Conservation (phyloP, 2,113 vertebrate genomes). For the Callithrix jacchus region DNA sequence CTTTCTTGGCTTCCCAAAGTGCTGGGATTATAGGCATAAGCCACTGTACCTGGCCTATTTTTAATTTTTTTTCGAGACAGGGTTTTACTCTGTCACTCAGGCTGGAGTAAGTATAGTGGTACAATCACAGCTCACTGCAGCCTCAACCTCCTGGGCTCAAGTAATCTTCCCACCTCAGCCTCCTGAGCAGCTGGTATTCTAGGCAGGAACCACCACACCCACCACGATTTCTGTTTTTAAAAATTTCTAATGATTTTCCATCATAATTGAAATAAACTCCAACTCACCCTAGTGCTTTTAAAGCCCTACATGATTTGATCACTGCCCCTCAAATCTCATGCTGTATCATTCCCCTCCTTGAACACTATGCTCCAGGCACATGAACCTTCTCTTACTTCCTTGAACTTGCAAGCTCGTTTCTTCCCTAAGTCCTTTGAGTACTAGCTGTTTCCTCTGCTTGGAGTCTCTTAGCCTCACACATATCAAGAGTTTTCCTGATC, state of each 20-base stretch:
- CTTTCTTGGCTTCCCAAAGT: too few species aligned
- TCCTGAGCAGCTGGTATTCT: too few species aligned
- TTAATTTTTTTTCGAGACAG: too few species aligned
- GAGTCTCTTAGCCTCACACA: background rate
- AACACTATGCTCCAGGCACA: background rate
- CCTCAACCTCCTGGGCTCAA: too few species aligned
- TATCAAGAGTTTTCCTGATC: background rate
- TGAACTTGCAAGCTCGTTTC: background rate
- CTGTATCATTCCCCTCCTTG: background rate
- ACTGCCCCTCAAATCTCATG: background rate
- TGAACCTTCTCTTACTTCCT: background rate
- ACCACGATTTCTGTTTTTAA: background rate
- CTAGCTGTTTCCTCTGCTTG: background rate
- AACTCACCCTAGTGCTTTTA: background rate
- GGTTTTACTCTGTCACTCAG: too few species aligned
- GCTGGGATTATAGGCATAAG: too few species aligned
- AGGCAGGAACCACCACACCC: too few species aligned
- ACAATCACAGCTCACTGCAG: too few species aligned
- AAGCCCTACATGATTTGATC: background rate
- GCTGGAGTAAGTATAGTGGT: too few species aligned
- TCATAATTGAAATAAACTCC: slow-evolving; percentile 32
- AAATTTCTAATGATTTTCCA: background rate
- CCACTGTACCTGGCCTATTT: too few species aligned
- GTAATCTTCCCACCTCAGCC: too few species aligned
- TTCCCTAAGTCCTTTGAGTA: background rate